These are phyloP conservation scores for Himalopsyche anomala DNA, from an alignment of 2,888 invertebrate species.

Conservation along the genomic window DNA sequence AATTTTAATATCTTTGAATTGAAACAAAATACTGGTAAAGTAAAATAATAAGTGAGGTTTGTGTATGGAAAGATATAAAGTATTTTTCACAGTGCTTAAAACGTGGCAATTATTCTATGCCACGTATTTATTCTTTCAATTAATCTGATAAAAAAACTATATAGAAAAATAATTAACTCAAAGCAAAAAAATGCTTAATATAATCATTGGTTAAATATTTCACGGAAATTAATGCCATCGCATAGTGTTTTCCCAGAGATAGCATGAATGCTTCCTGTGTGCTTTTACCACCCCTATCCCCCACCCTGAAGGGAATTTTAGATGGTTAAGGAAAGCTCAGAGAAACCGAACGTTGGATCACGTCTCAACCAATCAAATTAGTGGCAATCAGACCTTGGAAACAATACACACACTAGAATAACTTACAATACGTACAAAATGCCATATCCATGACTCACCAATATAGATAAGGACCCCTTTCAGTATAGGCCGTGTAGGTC, in stretches of 20 bases:
- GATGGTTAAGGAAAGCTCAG: slow-evolving; percentile 35
- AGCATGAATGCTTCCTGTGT: neutral
- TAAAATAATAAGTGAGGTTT: too few species aligned
- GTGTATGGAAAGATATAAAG: too few species aligned
- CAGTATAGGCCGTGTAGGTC: neutral
- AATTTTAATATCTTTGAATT: too few species aligned
- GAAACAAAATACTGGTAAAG: too few species aligned
- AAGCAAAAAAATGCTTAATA: too few species aligned
- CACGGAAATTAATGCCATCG: slow-evolving; percentile 4
- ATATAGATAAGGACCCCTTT: slow-evolving; percentile 46
- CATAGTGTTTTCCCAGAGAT: slow-evolving; percentile 4
- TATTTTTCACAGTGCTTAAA: too few species aligned
- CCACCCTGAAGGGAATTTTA: slow-evolving; percentile 34
- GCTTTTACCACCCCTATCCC: neutral
- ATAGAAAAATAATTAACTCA: too few species aligned
- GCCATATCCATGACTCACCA: slow-evolving; percentile 41
- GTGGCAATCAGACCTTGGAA: slow-evolving; percentile 64
- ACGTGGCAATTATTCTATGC: too few species aligned
- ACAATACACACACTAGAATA: slow-evolving; percentile 62
- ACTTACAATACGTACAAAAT: neutral
- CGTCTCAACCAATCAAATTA: slow-evolving; percentile 65
- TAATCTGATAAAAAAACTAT: too few species aligned
- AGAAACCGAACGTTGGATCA: slow-evolving; percentile 56
- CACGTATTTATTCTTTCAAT: too few species aligned
- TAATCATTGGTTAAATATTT: too few species aligned